phyloP scores from a whole-genome alignment of 2,888 invertebrate species.

The Chironomus riparius region DNA sequence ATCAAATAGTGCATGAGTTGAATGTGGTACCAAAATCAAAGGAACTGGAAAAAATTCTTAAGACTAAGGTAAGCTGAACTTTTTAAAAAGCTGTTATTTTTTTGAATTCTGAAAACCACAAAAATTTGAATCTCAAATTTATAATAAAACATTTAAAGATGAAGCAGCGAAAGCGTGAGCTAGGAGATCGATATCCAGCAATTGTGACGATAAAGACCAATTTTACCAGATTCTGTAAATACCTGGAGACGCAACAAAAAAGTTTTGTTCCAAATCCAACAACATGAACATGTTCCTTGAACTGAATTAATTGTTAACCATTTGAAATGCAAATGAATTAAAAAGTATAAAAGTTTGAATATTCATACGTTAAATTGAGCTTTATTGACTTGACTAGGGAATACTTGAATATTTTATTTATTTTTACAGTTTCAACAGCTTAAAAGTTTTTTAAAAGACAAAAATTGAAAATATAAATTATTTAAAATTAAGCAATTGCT shows the following conservation, averaged over 20 bases:
- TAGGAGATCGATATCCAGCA: constrained; percentile 60
- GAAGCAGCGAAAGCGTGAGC: constrained; percentile 52
- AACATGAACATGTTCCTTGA: background rate
- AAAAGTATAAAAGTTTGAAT: too few species aligned
- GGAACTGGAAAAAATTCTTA: constrained; percentile 51
- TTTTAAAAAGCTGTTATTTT: background rate
- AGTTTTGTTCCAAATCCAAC: background rate
- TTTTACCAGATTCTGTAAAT: constrained; percentile 61
- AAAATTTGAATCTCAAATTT: constrained; percentile 18
- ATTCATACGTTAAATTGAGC: background rate
- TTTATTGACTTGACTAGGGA: background rate
- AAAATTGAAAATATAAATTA: background rate
- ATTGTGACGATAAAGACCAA: constrained; percentile 61
- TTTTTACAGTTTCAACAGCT: too few species aligned
- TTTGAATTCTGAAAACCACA: background rate
- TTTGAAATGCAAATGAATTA: background rate
- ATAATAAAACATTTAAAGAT: constrained; percentile 45
- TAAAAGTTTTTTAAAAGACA: too few species aligned
- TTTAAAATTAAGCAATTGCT: background rate
- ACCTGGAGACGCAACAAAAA: constrained; percentile 37
- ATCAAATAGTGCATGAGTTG: constrained; percentile 53
- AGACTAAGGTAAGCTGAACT: constrained; percentile 49
- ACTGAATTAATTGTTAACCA: background rate
- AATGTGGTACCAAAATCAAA: constrained; percentile 54
- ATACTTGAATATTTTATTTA: background rate